These are phyloP conservation scores for Grantiella picta DNA, from an alignment of 2,113 vertebrate genomes.

Conservation along the genomic window DNA sequence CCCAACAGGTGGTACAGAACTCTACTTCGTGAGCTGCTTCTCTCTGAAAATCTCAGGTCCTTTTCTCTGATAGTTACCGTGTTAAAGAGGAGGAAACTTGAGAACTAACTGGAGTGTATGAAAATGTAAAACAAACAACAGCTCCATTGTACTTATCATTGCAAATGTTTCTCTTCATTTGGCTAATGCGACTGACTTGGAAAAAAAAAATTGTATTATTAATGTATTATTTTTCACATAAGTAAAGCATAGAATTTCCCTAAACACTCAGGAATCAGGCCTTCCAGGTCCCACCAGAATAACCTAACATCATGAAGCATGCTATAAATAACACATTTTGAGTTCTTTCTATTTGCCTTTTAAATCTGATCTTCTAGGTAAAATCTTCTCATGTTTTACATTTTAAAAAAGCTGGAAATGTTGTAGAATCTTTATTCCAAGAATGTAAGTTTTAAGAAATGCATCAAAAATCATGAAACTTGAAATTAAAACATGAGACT, in stretches of 20 bases:
- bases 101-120: neutral
- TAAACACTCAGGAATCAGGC: neutral
- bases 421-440: conserved; percentile 48
- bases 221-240: neutral
- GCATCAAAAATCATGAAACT: conserved; percentile 49
- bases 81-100: neutral
- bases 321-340: neutral
- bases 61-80: neutral
- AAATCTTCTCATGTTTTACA: neutral
- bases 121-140: neutral
- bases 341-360: conserved; percentile 30
- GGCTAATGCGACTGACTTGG: neutral
- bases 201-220: neutral
- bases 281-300: neutral
- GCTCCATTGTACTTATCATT: neutral
- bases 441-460: conserved; percentile 46
- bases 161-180: neutral
- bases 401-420: conserved; percentile 41
- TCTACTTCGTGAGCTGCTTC: neutral
- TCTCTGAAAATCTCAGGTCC: neutral
- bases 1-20: neutral
- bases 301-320: neutral
- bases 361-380: conserved; percentile 17
- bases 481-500: conserved; percentile 61
- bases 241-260: neutral